These are phyloP conservation scores for Tenthredo distinguenda DNA, from an alignment of 2,888 invertebrate genomes.

Conservation along the genomic window DNA sequence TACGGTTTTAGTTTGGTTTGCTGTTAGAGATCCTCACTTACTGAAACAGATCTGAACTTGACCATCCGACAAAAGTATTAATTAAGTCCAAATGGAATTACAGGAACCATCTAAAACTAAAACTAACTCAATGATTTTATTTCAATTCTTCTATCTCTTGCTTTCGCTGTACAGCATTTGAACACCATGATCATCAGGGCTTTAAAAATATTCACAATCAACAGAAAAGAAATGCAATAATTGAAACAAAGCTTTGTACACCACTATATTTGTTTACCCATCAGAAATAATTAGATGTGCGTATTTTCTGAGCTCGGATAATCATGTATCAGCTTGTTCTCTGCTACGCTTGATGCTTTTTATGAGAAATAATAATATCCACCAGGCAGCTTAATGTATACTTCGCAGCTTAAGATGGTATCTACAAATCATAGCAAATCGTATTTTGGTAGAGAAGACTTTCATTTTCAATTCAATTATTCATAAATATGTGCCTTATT, in stretches of 20 bases:
- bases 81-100: not conserved
- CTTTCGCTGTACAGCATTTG: not conserved
- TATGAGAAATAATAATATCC: not conserved
- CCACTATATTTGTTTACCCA: not conserved
- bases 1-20: not conserved
- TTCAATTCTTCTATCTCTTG: not conserved
- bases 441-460: not conserved
- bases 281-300: slow-evolving; percentile 9
- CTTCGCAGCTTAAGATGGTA: slow-evolving; percentile 19
- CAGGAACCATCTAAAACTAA: not conserved
- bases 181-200: not conserved
- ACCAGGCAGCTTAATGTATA: slow-evolving; percentile 7
- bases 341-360: slow-evolving; percentile 13
- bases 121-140: slow-evolving; percentile 21
- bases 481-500: not conserved
- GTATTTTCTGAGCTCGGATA: not conserved
- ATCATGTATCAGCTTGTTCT: slow-evolving; percentile 18
- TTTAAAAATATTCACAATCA: not conserved
- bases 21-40: not conserved
- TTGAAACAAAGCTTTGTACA: not conserved
- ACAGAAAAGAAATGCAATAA: not conserved
- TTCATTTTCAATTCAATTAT: not conserved
- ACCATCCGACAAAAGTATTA: not conserved
- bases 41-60: not conserved
- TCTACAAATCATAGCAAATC: slow-evolving; percentile 16